Percentiles rank a stretch among this genome's conserved stretches.
phyloP scores from a whole-genome alignment of 2,888 invertebrate genomes.

The Coecobrya sp. region DNA sequence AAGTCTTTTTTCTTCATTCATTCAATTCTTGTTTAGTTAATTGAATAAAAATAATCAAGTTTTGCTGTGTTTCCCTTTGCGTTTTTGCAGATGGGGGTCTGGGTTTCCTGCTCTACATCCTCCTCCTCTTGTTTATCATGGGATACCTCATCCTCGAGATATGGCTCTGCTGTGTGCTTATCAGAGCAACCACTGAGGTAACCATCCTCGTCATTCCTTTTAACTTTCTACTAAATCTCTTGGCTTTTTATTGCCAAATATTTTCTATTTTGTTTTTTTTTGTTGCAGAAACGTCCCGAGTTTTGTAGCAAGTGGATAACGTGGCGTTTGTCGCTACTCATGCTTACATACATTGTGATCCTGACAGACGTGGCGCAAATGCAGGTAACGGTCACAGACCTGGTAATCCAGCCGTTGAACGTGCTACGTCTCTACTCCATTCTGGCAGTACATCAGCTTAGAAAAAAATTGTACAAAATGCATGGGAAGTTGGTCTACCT shows the following conservation, averaged over 20 bases:
- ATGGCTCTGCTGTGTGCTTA: conserved; percentile 81
- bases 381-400: conserved; percentile 81
- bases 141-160: conserved; percentile 81
- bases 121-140: conserved; percentile 74
- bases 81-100: conserved; percentile 66
- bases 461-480: conserved; percentile 81
- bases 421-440: conserved; percentile 80
- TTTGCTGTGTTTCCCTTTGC: neutral
- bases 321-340: conserved; percentile 73
- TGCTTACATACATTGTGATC: conserved; percentile 77
- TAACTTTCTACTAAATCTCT: too few relatives aligned
- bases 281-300: conserved; percentile 75
- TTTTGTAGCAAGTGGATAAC: conserved; percentile 80
- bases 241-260: conserved; percentile 20
- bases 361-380: conserved; percentile 82
- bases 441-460: conserved; percentile 76
- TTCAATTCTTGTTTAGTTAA: neutral
- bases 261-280: conserved; percentile 30
- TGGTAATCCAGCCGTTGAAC: conserved; percentile 77
- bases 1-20: neutral
- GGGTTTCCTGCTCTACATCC: conserved; percentile 78
- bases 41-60: neutral
- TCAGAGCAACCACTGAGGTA: conserved; percentile 82
- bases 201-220: too few relatives aligned
- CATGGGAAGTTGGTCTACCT: conserved; percentile 78